Evolutionary conservation across 2,888 invertebrate genomes (phyloP).

Genomic region (Euspilapteryx auroguttella): DNA sequence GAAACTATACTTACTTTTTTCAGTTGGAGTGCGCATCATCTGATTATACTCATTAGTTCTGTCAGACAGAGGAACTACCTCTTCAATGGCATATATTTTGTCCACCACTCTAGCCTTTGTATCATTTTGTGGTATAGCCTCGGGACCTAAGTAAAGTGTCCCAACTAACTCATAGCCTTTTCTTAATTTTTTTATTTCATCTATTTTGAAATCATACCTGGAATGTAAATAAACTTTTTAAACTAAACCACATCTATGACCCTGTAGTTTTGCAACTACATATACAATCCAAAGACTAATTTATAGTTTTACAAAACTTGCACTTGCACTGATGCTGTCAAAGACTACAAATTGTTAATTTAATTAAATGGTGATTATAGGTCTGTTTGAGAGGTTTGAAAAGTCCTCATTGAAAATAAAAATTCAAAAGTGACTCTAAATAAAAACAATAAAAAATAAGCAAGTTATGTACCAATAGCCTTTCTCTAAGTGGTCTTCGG

Average conservation of each 20-base stretch:
- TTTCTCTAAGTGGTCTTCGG: slow-evolving; percentile 65
- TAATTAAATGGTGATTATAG: too few relatives aligned
- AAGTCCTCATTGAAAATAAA: too few relatives aligned
- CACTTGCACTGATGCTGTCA: too few relatives aligned
- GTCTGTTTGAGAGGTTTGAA: too few relatives aligned
- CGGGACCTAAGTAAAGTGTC: slow-evolving; percentile 59
- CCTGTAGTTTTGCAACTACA: neutral
- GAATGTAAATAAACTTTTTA: too few relatives aligned
- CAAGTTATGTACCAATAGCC: slow-evolving; percentile 74
- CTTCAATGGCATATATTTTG: slow-evolving; percentile 70
- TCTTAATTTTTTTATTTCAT: slow-evolving; percentile 35
- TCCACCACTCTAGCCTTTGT: slow-evolving; percentile 59
- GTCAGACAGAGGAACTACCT: slow-evolving; percentile 37
- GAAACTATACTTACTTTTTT: slow-evolving; percentile 35
- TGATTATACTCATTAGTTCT: slow-evolving; percentile 38
- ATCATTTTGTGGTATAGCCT: slow-evolving; percentile 60
- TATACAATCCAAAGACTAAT: too few relatives aligned
- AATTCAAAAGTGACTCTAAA: too few relatives aligned
- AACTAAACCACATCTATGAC: too few relatives aligned
- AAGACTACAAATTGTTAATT: too few relatives aligned
- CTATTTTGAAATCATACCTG: slow-evolving; percentile 62
- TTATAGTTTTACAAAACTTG: too few relatives aligned
- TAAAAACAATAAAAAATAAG: too few relatives aligned
- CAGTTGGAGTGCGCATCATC: slow-evolving; percentile 21
- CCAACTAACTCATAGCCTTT: slow-evolving; percentile 48